These are phyloP conservation scores for Ecdyonurus torrentis DNA, from an alignment of 2,888 invertebrate species.

Conservation along the genomic window DNA sequence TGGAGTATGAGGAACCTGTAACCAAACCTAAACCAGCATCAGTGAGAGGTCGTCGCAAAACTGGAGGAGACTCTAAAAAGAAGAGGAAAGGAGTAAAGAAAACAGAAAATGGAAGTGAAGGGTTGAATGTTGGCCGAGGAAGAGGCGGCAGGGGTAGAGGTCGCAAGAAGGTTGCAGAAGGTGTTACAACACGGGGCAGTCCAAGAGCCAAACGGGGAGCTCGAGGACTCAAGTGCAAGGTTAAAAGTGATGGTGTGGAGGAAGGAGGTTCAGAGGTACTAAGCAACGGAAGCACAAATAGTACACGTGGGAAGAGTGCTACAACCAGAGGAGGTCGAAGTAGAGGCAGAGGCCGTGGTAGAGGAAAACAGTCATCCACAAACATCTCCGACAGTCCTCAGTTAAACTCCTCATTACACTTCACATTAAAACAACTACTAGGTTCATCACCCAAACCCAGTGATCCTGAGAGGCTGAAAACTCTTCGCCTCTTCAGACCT, in stretches of 20 bases:
- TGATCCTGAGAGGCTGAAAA: slow-evolving; percentile 34
- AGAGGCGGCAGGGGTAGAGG: background rate
- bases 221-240: background rate
- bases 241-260: too few relatives aligned
- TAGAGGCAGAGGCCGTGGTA: background rate
- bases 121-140: background rate
- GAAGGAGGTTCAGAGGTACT: background rate
- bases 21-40: background rate
- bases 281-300: background rate
- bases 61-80: background rate
- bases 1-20: background rate
- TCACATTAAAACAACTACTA: slow-evolving; percentile 14
- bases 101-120: background rate
- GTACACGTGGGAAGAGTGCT: background rate
- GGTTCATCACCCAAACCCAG: slow-evolving; percentile 26
- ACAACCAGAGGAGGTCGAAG: background rate
- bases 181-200: background rate
- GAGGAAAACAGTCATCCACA: too few relatives aligned
- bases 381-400: too few relatives aligned
- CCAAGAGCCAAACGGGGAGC: background rate
- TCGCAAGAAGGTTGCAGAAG: background rate
- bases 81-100: background rate
- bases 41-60: background rate
- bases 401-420: too few relatives aligned
- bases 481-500: slow-evolving; percentile 33